Evolutionary conservation across 2,888 invertebrate species (phyloP), one percentile per base, ranked within the genome.

Genomic region (Andrena hattorfiana): DNA sequence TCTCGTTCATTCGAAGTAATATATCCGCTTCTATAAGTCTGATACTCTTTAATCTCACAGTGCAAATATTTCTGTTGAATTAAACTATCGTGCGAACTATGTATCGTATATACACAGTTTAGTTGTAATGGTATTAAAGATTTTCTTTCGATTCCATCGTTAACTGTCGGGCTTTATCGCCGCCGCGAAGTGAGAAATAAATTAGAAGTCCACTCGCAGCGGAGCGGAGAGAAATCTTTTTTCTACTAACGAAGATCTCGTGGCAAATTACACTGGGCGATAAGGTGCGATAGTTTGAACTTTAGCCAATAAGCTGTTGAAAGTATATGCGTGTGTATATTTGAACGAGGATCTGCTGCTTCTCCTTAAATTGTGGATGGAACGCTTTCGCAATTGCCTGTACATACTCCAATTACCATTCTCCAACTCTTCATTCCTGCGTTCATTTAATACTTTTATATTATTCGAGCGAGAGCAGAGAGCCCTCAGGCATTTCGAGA

Each of bases 371-470:
- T 80, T 66, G 64, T 79, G 79, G 64, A 79, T 73, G 72, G 32
- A 72, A 69, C 28, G 30, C 62, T 75, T 62, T 60, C 20, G 32
- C 28, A 26, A 56, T 23, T 32, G 56, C 49, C 59, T 69, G 80
- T 79, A 79, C 20, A 64, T 70, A 70, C 8, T 68, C 49, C 62
- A 59, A 49, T 28, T 64, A n/a, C 49, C 35, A 48, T 78, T 64
- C 23, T 5, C 26, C 26, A 64, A 59, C 64, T 78, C 54, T 69
- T 20, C 42, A 59, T 79, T 70, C 49, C 63, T 49, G 51, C 64
- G 56, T 62, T 30, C 30, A 79, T 79, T 63, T 23, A 49, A 79
- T 79, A 79, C 70, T 79, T 79, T 79, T 79, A 28, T 79, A 79
- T 79, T 49, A 66, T 56, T 13, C n/a, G 66, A 51, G 32, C 23